Evolutionary conservation across 2,113 vertebrate species (phyloP), one percentile per base, ranked within the genome.

Genomic region (Platysteira castanea): DNA sequence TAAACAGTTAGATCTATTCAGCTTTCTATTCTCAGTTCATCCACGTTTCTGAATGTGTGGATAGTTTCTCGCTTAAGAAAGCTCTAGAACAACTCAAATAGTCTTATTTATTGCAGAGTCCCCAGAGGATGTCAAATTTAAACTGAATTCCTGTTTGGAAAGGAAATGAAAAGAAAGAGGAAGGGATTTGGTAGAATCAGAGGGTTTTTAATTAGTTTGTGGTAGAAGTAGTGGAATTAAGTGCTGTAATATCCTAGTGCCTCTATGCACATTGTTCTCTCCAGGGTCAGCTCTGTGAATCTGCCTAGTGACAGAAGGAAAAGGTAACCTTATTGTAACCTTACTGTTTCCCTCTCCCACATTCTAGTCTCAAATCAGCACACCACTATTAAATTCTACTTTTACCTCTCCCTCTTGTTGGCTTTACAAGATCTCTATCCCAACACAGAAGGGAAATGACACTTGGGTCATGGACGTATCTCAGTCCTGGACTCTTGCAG

Each of bases 131-230:
- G 54, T 77, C 39, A 59, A 57, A 85, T 76, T 82, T 83, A 87
- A 93, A 90, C 82, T 86, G 54, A 88, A 69, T 59, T 70, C 78
- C 78, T 96, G 63, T 80, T 85, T 87, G 82, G 70, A 89, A 63
- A 95, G 70, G 90, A 96, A 94, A 88, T 85, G 46, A 90, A 93
- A 96, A 86, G 33, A 77, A 75, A 91, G 52, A 59, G 59, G 46
- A 93, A 88, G 30, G 19, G 17, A 19, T 59, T 76, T 82, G 54
- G 54, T 70, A 71, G 57, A 79, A 90, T 67, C 35, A 65, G 63
- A 79, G 33, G 8, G 1, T 0, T 84, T 95, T 89, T 91, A 92
- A 97, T 95, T 89, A 93, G 77, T 89, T 73, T 87, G 87, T 83
- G 46, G 61, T 57, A 42, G 57, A 90, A 54, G 54, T 50, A 89